phyloP scores from a whole-genome alignment of 1,140 invertebrate species.

The Laupala kohalensis region DNA sequence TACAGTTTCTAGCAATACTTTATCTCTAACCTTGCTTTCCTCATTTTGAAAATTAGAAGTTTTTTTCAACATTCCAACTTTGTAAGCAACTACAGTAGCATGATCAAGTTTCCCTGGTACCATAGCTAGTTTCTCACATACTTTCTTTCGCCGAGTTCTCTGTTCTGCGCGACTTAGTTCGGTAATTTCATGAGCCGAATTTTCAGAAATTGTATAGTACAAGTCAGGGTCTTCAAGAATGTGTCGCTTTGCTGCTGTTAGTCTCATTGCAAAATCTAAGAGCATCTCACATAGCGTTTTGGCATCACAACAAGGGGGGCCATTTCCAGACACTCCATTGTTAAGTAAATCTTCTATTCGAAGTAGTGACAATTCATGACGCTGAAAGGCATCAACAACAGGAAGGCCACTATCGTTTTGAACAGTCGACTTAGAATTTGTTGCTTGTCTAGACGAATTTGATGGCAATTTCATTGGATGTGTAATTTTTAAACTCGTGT shows the following conservation, averaged over 20 bases:
- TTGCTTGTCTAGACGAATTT: neutral
- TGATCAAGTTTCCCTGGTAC: conserved; percentile 90
- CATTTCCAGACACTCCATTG: conserved; percentile 53
- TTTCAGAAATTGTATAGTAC: conserved; percentile 37
- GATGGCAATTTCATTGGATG: neutral
- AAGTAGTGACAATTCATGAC: conserved; percentile 65
- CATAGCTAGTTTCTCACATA: conserved; percentile 54
- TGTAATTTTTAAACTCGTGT: neutral
- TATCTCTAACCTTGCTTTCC: neutral
- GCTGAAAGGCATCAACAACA: conserved; percentile 61
- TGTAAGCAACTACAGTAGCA: conserved; percentile 73
- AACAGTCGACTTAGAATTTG: neutral
- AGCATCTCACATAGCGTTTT: conserved; percentile 55
- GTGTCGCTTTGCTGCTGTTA: conserved; percentile 62
- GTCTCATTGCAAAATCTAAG: conserved; percentile 61
- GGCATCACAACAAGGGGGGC: conserved; percentile 34
- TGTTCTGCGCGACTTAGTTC: conserved; percentile 47
- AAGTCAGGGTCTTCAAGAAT: conserved; percentile 70
- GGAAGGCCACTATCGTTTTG: conserved; percentile 35
- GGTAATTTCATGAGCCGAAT: conserved; percentile 26
- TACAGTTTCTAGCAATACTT: neutral
- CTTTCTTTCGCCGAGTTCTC: conserved; percentile 48
- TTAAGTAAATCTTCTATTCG: conserved; percentile 68
- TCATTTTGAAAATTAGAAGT: neutral
- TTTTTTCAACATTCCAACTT: conserved; percentile 33